phyloP scores from a whole-genome alignment of 1,140 invertebrate genomes.

The Scaptomyza pallida region DNA sequence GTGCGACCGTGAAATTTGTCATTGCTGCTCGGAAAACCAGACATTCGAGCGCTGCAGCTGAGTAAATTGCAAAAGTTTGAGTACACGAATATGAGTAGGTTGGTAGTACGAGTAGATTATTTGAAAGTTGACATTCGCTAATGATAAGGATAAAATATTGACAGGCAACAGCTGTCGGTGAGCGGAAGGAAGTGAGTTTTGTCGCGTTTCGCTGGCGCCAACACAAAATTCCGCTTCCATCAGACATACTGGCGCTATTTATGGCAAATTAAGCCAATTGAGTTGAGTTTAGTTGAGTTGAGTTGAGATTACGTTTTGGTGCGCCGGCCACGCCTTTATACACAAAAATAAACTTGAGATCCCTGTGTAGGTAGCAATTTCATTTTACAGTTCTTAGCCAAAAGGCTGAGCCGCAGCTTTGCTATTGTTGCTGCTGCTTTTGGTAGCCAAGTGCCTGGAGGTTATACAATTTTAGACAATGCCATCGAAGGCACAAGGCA shows the following conservation, averaged over 20 bases:
- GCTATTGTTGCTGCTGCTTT: constrained; percentile 13
- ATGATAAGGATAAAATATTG: constrained; percentile 75
- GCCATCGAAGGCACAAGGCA: constrained; percentile 54
- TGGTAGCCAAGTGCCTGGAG: constrained; percentile 52
- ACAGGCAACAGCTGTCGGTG: constrained; percentile 46
- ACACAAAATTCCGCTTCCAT: constrained; percentile 39
- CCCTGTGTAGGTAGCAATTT: constrained; percentile 64
- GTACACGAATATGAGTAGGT: background rate
- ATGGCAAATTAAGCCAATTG: constrained; percentile 81
- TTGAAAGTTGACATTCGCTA: constrained; percentile 74
- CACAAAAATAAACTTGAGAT: background rate
- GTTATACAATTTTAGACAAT: constrained; percentile 48
- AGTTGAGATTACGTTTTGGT: constrained; percentile 62
- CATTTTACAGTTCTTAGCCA: constrained; percentile 49
- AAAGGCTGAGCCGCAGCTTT: constrained; percentile 22
- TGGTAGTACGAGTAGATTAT: constrained; percentile 64
- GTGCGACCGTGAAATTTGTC: background rate
- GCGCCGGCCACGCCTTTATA: constrained; percentile 9
- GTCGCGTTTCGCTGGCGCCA: constrained; percentile 29
- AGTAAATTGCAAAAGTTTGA: constrained; percentile 53
- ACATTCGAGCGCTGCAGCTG: constrained; percentile 4
- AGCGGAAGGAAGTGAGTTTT: constrained; percentile 56
- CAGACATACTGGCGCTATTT: constrained; percentile 68
- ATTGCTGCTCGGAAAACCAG: constrained; percentile 51
- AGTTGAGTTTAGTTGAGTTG: constrained; percentile 60